These are phyloP conservation scores for Tachyglossus aculeatus DNA, from an alignment of 2,797 vertebrate genomes.

Conservation along the genomic window DNA sequence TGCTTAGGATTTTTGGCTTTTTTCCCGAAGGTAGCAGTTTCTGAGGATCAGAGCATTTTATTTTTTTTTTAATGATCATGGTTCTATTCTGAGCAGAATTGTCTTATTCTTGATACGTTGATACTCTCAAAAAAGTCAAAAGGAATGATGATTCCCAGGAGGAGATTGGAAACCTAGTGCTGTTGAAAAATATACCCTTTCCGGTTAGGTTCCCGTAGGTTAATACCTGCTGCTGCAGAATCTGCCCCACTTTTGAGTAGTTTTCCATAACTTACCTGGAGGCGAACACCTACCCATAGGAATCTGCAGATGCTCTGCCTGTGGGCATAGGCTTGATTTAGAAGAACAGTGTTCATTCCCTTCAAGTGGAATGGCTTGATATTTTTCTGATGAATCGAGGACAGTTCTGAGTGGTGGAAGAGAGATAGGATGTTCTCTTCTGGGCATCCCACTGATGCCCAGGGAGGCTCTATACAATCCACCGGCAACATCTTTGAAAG, in stretches of 20 bases:
- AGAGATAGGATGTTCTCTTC: background rate
- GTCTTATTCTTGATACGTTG: background rate
- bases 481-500: background rate
- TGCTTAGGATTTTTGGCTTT: background rate
- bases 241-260: background rate
- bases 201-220: background rate
- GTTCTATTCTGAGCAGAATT: background rate
- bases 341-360: background rate
- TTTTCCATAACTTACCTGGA: background rate
- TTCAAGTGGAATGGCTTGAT: background rate
- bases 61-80: background rate
- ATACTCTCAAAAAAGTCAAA: background rate
- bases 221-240: background rate
- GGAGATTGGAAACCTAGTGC: background rate
- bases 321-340: background rate
- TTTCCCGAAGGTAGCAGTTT: background rate
- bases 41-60: background rate
- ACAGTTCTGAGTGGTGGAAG: background rate
- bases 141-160: background rate
- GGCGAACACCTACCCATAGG: background rate
- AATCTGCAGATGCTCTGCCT: background rate
- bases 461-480: background rate
- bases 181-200: background rate
- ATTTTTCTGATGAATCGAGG: background rate
- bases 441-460: background rate